Conservation (phyloP, 53 echinoderm and acorn worm genomes). For the Arbacia lixula region DNA sequence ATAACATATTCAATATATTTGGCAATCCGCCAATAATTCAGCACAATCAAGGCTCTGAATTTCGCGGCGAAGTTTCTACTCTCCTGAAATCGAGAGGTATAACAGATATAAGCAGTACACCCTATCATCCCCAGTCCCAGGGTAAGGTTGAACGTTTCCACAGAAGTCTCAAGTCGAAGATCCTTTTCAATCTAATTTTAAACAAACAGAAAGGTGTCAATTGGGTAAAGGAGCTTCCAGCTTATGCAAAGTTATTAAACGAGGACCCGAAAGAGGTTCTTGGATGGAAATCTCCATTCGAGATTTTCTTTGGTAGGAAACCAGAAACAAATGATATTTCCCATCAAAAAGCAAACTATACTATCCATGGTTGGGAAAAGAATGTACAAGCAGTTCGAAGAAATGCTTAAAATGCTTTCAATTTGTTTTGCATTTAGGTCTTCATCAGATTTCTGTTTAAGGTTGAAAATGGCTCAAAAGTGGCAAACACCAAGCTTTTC, state of each 20-base stretch:
- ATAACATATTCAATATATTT: constrained; percentile 19
- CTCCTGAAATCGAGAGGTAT: constrained; percentile 26
- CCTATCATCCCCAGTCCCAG: constrained; percentile 33
- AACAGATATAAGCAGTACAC: constrained; percentile 20
- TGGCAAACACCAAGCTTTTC: too few species aligned
- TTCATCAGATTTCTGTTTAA: too few species aligned
- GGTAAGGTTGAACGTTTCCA: constrained; percentile 23
- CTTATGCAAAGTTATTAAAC: constrained; percentile 5
- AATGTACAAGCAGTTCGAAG: background rate
- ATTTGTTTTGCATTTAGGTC: too few species aligned
- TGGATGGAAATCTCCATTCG: constrained; percentile 28
- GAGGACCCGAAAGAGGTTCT: constrained; percentile 7
- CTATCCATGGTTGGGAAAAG: constrained; percentile 10
- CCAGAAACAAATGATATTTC: background rate
- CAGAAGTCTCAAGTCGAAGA: constrained; percentile 29
- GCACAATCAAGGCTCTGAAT: constrained; percentile 22
- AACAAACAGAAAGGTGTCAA: constrained; percentile 23
- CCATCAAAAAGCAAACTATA: background rate
- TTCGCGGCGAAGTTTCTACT: constrained; percentile 27
- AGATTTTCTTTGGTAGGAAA: constrained; percentile 18
- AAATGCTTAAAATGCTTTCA: constrained; percentile 29
- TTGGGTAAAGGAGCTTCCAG: constrained; percentile 11
- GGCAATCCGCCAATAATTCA: constrained; percentile 27
- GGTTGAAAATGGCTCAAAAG: too few species aligned
- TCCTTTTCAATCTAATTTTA: constrained; percentile 5